Conservation (phyloP, 1,140 invertebrate genomes). For the Drosophila gunungcola region DNA sequence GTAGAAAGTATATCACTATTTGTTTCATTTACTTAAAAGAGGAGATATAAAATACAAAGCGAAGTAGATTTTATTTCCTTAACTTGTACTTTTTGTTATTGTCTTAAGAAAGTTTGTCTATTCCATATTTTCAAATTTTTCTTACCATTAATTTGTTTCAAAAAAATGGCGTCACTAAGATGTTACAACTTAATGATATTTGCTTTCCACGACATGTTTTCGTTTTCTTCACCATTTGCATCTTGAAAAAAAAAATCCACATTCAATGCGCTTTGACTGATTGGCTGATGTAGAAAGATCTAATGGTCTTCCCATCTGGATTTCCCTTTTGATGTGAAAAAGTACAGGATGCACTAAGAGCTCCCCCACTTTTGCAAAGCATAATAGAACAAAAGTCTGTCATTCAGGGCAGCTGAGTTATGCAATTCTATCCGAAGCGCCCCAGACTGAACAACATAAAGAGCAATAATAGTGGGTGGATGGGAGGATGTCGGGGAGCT, state of each 20-base stretch:
- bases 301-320: constrained; percentile 7
- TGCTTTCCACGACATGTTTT: neutral
- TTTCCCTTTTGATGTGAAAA: neutral
- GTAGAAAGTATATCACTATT: no score
- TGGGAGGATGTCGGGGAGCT: neutral
- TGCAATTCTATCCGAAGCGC: constrained; percentile 26
- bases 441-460: constrained; percentile 21
- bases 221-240: neutral
- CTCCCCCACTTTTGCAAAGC: constrained; percentile 4
- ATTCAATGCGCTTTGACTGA: constrained; percentile 9
- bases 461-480: constrained; percentile 19
- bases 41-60: no score
- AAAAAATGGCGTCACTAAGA: no score
- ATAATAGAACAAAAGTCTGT: constrained; percentile 23
- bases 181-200: no score
- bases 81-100: no score
- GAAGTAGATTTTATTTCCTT: no score
- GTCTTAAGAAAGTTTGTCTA: neutral
- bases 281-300: neutral
- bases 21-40: no score
- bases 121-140: neutral
- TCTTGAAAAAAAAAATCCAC: no score
- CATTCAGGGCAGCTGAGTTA: constrained; percentile 18
- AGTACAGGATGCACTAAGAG: constrained; percentile 13
- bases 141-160: no score